These are phyloP conservation scores for Perognathus longimembris DNA, from an alignment of 2,113 vertebrate genomes.

Conservation along the genomic window DNA sequence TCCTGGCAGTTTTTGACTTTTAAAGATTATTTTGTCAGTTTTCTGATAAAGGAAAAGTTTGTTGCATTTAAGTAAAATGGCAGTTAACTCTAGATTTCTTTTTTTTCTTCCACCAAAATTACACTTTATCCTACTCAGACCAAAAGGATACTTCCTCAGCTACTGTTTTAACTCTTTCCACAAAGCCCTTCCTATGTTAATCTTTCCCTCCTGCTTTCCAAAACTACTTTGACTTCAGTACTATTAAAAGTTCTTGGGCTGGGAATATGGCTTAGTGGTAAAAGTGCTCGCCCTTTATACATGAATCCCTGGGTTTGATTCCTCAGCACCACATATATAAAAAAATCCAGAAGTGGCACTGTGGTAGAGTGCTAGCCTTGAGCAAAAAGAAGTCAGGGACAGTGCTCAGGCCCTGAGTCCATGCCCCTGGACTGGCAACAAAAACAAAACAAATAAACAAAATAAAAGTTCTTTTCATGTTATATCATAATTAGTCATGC, in stretches of 20 bases:
- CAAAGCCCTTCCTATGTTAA: neutral
- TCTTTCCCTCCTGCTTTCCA: conserved; percentile 40
- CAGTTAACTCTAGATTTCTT: neutral
- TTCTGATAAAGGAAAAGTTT: neutral
- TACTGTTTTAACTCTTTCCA: conserved; percentile 31
- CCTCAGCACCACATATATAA: too few species aligned
- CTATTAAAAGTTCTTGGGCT: too few species aligned
- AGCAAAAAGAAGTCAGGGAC: too few species aligned
- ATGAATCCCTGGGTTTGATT: too few species aligned
- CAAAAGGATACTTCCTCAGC: neutral
- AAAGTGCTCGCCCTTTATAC: too few species aligned
- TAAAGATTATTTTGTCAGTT: neutral
- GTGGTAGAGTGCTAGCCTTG: too few species aligned
- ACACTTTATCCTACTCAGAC: neutral
- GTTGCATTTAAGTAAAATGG: conserved; percentile 15
- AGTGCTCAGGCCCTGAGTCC: too few species aligned
- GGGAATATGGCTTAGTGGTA: too few species aligned
- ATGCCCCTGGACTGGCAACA: too few species aligned
- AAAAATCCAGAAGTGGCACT: too few species aligned
- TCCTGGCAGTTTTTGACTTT: neutral
- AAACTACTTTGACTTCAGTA: conserved; percentile 44
- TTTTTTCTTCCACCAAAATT: neutral
- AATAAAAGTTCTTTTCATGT: neutral
- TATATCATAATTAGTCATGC: conserved; percentile 35
- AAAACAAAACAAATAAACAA: too few species aligned